Percentiles rank a stretch among this genome's conserved stretches.
phyloP scores from a whole-genome alignment of 2,797 vertebrate genomes.

The Cossypha heuglini region DNA sequence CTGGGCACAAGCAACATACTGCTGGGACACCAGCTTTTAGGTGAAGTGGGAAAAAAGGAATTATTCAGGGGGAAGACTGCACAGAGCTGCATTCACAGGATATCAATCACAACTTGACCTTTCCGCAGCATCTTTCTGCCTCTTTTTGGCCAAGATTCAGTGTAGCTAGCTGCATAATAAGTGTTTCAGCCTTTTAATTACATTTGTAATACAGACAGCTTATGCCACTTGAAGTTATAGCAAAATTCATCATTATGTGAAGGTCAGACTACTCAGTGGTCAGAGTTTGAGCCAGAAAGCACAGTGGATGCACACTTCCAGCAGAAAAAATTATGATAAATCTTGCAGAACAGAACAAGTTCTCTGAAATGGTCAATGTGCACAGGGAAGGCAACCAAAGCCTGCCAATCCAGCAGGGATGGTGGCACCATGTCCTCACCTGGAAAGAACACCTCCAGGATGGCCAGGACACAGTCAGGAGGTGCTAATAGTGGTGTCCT shows the following conservation, averaged over 20 bases:
- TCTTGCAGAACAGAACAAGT: neutral
- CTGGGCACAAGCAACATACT: neutral
- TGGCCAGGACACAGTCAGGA: neutral
- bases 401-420: neutral
- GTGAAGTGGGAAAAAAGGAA: neutral
- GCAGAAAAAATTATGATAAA: neutral
- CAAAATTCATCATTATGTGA: neutral
- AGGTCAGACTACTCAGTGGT: neutral
- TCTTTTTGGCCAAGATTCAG: constrained; percentile 8
- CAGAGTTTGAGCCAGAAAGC: neutral
- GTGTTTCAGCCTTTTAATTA: neutral
- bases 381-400: neutral
- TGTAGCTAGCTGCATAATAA: neutral
- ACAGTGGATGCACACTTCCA: neutral
- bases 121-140: neutral
- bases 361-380: neutral
- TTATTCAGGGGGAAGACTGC: neutral
- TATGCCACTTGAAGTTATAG: neutral
- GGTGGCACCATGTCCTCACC: neutral
- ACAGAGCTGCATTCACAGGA: neutral
- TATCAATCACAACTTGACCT: constrained; percentile 1
- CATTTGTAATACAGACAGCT: neutral
- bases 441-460: neutral
- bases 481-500: neutral
- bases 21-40: neutral